Evolutionary conservation across 2,113 vertebrate genomes (phyloP), one percentile per base, ranked within the genome.

Genomic region (Corythoichthys intestinalis): DNA sequence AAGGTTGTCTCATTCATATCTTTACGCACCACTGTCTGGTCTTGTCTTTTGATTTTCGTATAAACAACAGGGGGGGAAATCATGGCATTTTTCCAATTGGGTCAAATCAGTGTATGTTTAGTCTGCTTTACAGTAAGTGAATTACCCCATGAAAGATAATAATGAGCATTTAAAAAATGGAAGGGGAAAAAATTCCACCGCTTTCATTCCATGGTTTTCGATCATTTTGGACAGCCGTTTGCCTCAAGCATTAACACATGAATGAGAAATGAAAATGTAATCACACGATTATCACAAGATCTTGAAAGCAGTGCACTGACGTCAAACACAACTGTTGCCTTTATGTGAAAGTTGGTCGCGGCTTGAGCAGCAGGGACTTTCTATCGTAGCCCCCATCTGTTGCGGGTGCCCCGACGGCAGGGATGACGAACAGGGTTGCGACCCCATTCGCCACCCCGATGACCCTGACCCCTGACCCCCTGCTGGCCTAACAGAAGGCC

Each of bases 401-500:
- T 87, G 47, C 44, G 72, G 58, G 68, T 62, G 58, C 62, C 41
- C 52, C 28, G 35, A 38, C 12, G 37, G 58, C 38, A 35, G 37
- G 17, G 17, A 61, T 39, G 37, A 61, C 1, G 37, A 4, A 17
- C 48, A 66, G 48, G 8, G 64, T 38, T 59, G 52, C 3, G 46
- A 71, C 68, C 76, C 72, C 14, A 20, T 39, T n/a, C 15, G 3
- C 41, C 35, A 20, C 67, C 8, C 8, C 34, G 2, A 46, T 35
- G 6, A 59, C 35, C 47, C 61, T 50, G 38, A 13, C 20, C 9
- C 48, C 59, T 72, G 28, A 35, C 70, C 67, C 41, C 89, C 90
- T 65, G 74, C 85, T 70, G 87, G 69, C 81, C 59, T 81, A 84
- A 84, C 91, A 92, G 79, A 90, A 91, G 89, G 88, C 48, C 80